A percentile compares a stretch with the other conserved stretches of the same genome.
These are phyloP conservation scores for Lithophane ornitopus DNA, from an alignment of 2,888 invertebrate genomes.

Conservation along the genomic window DNA sequence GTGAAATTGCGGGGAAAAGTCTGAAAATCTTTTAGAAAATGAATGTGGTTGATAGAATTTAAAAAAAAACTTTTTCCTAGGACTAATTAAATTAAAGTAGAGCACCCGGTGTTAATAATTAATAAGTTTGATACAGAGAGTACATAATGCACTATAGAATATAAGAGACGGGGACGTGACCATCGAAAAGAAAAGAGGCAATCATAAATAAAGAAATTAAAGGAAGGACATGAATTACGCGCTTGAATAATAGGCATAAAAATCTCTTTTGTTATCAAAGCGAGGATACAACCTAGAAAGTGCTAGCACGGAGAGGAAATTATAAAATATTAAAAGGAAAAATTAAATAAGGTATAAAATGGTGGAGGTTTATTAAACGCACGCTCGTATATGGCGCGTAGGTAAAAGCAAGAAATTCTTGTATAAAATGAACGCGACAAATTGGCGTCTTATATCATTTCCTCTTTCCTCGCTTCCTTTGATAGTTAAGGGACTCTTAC, in stretches of 20 bases:
- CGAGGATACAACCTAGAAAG: neutral
- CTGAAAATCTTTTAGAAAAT: conserved; percentile 35
- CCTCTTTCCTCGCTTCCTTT: conserved; percentile 23
- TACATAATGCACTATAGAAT: neutral
- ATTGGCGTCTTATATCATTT: conserved; percentile 48
- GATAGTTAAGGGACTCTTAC: conserved; percentile 31
- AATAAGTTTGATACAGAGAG: neutral
- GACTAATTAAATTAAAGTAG: neutral
- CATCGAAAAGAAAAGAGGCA: conserved; percentile 1
- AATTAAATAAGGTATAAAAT: conserved; percentile 8
- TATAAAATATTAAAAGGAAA: neutral
- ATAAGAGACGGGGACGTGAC: neutral
- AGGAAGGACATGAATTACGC: conserved; percentile 12
- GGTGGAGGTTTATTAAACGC: conserved; percentile 5
- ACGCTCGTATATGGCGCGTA: neutral
- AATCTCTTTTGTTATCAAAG: conserved; percentile 22
- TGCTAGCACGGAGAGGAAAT: conserved; percentile 7
- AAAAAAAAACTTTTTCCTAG: neutral
- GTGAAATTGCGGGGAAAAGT: conserved; percentile 49
- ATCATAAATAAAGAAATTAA: conserved; percentile 3
- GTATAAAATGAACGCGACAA: conserved; percentile 52
- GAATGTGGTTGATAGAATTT: conserved; percentile 10
- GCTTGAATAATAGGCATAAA: conserved; percentile 31
- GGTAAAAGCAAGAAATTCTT: conserved; percentile 34
- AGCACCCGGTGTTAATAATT: neutral